phyloP scores from a whole-genome alignment of 2,797 vertebrate species.

The Melanotaenia boesemani region DNA sequence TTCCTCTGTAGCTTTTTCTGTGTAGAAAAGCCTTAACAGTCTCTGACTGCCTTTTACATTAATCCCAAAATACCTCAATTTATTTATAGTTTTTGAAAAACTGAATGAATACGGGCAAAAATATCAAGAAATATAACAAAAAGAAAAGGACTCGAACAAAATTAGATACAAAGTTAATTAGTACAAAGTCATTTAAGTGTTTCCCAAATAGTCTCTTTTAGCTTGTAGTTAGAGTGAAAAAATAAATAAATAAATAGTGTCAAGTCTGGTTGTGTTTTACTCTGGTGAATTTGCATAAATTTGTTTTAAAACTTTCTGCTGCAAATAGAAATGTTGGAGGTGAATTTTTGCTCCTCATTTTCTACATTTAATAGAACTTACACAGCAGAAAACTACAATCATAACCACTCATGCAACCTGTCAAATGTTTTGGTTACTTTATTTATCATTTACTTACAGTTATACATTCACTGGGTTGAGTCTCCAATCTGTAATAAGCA shows the following conservation, averaged over 20 bases:
- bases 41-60: background rate
- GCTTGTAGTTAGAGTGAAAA: background rate
- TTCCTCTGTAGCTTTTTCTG: background rate
- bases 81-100: too few relatives aligned
- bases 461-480: background rate
- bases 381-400: background rate
- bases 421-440: background rate
- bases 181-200: constrained; percentile 1
- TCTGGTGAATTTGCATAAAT: constrained; percentile 31
- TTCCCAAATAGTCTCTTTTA: constrained; percentile 25
- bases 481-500: background rate
- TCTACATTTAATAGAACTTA: constrained; percentile 4
- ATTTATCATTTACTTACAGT: background rate
- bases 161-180: background rate
- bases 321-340: background rate
- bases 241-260: constrained; percentile 32
- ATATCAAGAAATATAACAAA: too few relatives aligned
- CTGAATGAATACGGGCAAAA: too few relatives aligned
- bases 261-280: constrained; percentile 32
- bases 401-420: background rate
- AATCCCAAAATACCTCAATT: too few relatives aligned
- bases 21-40: background rate
- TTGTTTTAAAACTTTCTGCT: background rate
- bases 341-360: background rate
- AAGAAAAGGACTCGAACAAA: too few relatives aligned